A percentile compares a stretch with the other conserved stretches of the same genome.
phyloP scores from a whole-genome alignment of 2,888 invertebrate genomes.

The Stictocephala bisonia region DNA sequence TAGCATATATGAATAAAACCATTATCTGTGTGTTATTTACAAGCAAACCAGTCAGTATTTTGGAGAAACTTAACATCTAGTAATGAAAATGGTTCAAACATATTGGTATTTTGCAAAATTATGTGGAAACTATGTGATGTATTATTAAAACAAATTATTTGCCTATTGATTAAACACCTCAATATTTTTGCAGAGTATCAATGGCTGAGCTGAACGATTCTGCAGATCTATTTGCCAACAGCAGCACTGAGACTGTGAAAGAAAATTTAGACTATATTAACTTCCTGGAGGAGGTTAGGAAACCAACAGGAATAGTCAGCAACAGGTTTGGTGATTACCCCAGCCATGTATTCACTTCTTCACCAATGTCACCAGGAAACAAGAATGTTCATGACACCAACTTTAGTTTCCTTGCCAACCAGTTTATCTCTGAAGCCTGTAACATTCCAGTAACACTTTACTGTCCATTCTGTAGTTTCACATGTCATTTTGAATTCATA shows the following conservation, averaged over 20 bases:
- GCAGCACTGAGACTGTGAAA: conserved; percentile 57
- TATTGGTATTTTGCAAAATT: too few relatives aligned
- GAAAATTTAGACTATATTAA: conserved; percentile 51
- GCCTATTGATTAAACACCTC: too few relatives aligned
- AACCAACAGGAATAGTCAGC: conserved; percentile 14
- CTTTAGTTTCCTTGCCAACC: conserved; percentile 49
- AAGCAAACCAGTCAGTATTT: too few relatives aligned
- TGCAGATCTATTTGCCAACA: conserved; percentile 58
- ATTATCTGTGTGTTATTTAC: too few relatives aligned
- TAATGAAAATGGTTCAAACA: too few relatives aligned
- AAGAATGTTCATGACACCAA: conserved; percentile 24
- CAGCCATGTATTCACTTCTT: conserved; percentile 34
- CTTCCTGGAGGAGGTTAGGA: conserved; percentile 34
- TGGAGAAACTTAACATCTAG: too few relatives aligned
- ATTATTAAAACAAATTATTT: too few relatives aligned
- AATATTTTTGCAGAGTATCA: not conserved
- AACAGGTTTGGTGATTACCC: conserved; percentile 15
- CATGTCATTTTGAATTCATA: conserved; percentile 57
- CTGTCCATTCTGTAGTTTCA: conserved; percentile 59
- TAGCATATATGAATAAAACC: too few relatives aligned
- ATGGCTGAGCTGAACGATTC: conserved; percentile 53
- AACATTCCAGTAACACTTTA: conserved; percentile 52
- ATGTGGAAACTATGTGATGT: too few relatives aligned
- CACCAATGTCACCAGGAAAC: conserved; percentile 31
- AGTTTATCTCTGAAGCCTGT: conserved; percentile 53